Evolutionary conservation across 2,797 vertebrate species (phyloP), one percentile per base, ranked within the genome.

Genomic region (Dromococcyx pavoninus): DNA sequence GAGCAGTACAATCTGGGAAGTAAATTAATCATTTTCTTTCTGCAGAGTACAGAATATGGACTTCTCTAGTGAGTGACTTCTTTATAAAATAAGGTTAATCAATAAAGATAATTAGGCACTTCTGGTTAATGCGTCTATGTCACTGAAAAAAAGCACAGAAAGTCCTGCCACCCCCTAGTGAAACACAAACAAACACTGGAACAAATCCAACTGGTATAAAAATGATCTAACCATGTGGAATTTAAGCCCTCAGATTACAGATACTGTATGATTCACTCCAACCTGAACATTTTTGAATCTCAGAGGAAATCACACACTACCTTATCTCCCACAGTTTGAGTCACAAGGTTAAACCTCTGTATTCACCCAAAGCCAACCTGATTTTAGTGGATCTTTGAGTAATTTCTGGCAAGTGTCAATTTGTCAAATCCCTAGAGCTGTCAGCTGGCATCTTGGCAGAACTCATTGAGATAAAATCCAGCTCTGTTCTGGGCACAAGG

Each of bases 41-140:
- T 78, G 75, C 91, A 93, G 67, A 13, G 46, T 73, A 69, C 89
- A 93, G 93, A 90, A 93, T 71, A 93, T 30, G 61, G 91, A 91
- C 92, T 95, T 70, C 43, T 72, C 82, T 33, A 64, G 79, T 87
- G 91, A 95, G 76, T 60, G 83, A 92, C 94, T 89, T 37, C 84
- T 94, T 95, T 90, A 94, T 94, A 89, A 95, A 89, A 95, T 93
- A 95, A 96, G 76, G 91, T 94, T 95, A 95, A 95, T 95, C 94
- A 91, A 95, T 96, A 95, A 92, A 93, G 89, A 93, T 93, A 96
- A 96, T 96, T 95, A 92, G 93, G 95, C 60, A 50, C 60, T 92
- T 88, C 83, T 93, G 57, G 79, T 95, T 96, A 95, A 95, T 95
- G 91, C 5, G 7, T 92, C 81, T 91, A 66, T 57, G 27, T 92